Conservation (phyloP, 2,797 vertebrate genomes). For the Chaetodon trifasciatus region DNA sequence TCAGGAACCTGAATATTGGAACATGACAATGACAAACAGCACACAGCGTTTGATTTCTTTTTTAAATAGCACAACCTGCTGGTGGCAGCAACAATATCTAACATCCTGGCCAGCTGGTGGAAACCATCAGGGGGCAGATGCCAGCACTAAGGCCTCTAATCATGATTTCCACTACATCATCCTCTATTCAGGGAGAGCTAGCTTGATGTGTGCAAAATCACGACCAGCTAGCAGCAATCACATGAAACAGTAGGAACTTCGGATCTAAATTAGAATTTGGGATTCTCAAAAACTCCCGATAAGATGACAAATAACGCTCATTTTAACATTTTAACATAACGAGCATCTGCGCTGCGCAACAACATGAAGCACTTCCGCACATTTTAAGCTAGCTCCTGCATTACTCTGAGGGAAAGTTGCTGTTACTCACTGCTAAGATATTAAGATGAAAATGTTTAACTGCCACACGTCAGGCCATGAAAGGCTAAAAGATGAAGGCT, state of each 20-base stretch:
- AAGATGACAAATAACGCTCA: no score
- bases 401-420: neutral
- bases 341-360: fast-evolving
- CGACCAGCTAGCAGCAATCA: neutral
- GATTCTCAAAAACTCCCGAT: neutral
- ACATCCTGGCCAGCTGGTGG: constrained; percentile 14
- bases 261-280: neutral
- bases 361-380: neutral
- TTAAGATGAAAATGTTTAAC: neutral
- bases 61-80: constrained; percentile 70
- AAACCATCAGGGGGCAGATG: constrained; percentile 8
- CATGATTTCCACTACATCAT: constrained; percentile 54
- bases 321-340: neutral
- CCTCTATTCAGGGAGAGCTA: constrained; percentile 2
- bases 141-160: constrained; percentile 43
- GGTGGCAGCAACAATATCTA: constrained; percentile 34
- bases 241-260: no score
- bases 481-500: neutral
- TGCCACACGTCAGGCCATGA: neutral
- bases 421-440: no score
- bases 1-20: constrained; percentile 88
- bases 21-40: constrained; percentile 60
- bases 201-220: neutral
- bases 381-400: neutral
- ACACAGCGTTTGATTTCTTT: neutral